A percentile compares a stretch with the other conserved stretches of the same genome.
These are phyloP conservation scores for Lamproptera curius DNA, from an alignment of 2,888 invertebrate species.

Conservation along the genomic window DNA sequence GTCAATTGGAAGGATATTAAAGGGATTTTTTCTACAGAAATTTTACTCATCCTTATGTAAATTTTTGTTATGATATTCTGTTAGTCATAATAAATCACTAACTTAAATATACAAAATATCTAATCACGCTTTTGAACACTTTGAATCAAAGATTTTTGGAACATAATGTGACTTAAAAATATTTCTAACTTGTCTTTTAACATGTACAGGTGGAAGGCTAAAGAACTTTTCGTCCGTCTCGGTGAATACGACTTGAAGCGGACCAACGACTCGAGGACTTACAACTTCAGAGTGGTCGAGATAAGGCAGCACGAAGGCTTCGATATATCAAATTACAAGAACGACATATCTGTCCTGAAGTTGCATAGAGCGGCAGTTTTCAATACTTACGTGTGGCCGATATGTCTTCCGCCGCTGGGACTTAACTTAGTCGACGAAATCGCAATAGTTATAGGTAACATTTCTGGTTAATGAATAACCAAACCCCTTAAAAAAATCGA, in stretches of 20 bases:
- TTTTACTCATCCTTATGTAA: too few relatives aligned
- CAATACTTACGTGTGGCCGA: conserved; percentile 89
- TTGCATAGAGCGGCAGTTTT: conserved; percentile 82
- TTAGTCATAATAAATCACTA: too few relatives aligned
- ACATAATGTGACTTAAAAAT: too few relatives aligned
- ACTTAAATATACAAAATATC: too few relatives aligned
- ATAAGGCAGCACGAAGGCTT: conserved; percentile 84
- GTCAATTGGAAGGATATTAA: too few relatives aligned
- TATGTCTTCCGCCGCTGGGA: conserved; percentile 86
- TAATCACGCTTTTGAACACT: too few relatives aligned
- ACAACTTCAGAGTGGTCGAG: conserved; percentile 83
- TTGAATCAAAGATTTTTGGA: too few relatives aligned
- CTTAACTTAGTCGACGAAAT: conserved; percentile 78
- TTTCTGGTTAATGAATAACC: too few relatives aligned
- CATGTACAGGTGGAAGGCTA: conserved; percentile 77
- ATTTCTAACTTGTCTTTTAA: too few relatives aligned
- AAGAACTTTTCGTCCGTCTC: conserved; percentile 83
- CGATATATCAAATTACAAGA: conserved; percentile 81
- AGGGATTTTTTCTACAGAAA: too few relatives aligned
- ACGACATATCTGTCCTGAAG: conserved; percentile 88
- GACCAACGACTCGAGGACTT: conserved; percentile 82
- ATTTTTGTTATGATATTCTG: too few relatives aligned
- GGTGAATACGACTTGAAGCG: conserved; percentile 89
- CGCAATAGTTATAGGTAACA: conserved; percentile 82
- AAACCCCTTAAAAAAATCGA: too few relatives aligned